These are phyloP conservation scores for Protobothrops mucrosquamatus DNA, from an alignment of 2,113 vertebrate genomes.

Conservation along the genomic window DNA sequence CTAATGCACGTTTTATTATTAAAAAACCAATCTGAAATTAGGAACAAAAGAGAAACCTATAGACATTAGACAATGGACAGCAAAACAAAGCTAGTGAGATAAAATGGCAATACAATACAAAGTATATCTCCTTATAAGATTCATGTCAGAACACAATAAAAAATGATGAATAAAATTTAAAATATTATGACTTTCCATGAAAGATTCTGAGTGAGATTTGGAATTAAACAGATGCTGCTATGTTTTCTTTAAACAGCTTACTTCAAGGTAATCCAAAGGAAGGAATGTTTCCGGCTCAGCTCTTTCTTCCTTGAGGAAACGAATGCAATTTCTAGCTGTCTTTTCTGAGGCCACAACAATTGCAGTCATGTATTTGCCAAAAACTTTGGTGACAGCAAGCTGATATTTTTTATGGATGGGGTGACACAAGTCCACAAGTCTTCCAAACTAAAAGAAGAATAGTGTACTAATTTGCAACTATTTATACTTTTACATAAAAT, in stretches of 20 bases:
- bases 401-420: constrained; percentile 96
- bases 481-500: not conserved
- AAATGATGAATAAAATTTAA: not conserved
- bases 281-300: constrained; percentile 92
- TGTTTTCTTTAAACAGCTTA: constrained; percentile 63
- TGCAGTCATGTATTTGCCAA: constrained; percentile 83
- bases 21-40: not conserved
- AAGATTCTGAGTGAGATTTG: not conserved
- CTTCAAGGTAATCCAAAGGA: constrained; percentile 88
- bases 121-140: not conserved
- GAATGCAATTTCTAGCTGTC: constrained; percentile 86
- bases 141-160: not conserved
- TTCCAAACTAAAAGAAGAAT: constrained; percentile 79
- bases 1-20: not conserved
- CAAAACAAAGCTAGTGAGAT: not conserved
- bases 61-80: not conserved
- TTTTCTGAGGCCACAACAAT: constrained; percentile 89
- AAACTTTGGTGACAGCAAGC: constrained; percentile 90
- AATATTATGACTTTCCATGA: not conserved
- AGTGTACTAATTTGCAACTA: not conserved
- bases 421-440: constrained; percentile 87
- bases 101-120: not conserved
- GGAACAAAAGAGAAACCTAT: not conserved
- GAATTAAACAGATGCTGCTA: not conserved
- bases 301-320: constrained; percentile 84